Evolutionary conservation across 2,113 vertebrate genomes (phyloP).

Genomic region (Macaca mulatta): DNA sequence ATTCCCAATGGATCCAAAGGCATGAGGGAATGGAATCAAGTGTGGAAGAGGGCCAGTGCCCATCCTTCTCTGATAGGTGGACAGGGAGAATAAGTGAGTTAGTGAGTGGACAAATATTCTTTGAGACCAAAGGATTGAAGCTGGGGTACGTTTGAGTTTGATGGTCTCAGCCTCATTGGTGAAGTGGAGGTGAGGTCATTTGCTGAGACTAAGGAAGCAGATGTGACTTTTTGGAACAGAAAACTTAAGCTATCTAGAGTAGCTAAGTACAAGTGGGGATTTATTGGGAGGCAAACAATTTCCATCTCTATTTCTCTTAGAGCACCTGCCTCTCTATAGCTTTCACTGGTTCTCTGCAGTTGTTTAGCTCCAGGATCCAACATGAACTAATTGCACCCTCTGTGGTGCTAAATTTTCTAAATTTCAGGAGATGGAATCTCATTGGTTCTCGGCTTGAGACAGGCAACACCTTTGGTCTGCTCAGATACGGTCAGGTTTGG

Average conservation of each 20-base stretch:
- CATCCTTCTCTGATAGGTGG: not conserved
- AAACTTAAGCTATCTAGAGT: not conserved
- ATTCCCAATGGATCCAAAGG: not conserved
- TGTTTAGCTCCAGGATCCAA: not conserved
- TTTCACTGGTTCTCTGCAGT: not conserved
- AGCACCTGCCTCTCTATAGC: not conserved
- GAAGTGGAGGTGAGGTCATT: not conserved
- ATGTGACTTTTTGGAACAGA: not conserved
- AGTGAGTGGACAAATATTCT: not conserved
- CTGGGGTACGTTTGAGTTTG: not conserved
- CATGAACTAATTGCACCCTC: not conserved
- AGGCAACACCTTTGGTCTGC: not conserved
- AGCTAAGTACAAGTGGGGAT: not conserved
- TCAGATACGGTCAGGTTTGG: not conserved
- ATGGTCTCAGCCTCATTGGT: not conserved
- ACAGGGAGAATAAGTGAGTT: not conserved
- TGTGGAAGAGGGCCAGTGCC: not conserved
- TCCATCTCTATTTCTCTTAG: not conserved
- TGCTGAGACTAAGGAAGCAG: not conserved
- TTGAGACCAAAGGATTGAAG: not conserved
- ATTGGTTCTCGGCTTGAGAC: not conserved
- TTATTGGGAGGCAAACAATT: not conserved
- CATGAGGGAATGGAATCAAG: rapidly evolving
- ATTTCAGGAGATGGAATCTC: not conserved
- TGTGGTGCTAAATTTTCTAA: not conserved